Conservation (phyloP, 2,888 invertebrate species). For the Chloromyia formosa region DNA sequence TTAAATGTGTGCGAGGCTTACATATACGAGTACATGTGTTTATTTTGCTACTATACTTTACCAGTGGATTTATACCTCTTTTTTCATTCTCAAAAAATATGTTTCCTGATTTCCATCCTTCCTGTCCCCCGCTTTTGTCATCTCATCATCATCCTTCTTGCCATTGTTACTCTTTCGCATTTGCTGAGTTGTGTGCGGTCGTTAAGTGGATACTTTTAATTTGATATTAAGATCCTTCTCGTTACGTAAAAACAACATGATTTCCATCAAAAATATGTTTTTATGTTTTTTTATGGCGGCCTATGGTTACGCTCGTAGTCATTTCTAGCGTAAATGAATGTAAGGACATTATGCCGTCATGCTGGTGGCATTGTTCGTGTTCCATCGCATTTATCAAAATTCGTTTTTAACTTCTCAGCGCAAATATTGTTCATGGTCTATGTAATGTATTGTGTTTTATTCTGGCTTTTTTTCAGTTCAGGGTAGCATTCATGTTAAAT, state of each 20-base stretch:
- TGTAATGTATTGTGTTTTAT: neutral
- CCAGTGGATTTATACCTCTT: constrained; percentile 7
- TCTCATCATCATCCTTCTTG: neutral
- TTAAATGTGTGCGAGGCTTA: neutral
- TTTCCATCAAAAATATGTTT: constrained; percentile 22
- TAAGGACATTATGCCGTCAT: neutral
- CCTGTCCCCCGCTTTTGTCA: no score
- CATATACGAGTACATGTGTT: neutral
- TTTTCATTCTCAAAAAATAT: constrained; percentile 7
- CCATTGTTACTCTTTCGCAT: neutral
- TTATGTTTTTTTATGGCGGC: neutral
- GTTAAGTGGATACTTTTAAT: constrained; percentile 12
- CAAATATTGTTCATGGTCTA: neutral
- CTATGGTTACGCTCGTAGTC: neutral
- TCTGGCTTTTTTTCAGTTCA: no score
- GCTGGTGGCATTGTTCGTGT: constrained; percentile 1
- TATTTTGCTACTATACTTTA: neutral
- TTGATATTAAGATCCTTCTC: constrained; percentile 21
- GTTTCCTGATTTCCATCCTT: neutral
- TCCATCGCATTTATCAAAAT: constrained; percentile 19
- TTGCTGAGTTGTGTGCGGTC: neutral
- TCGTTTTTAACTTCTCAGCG: neutral
- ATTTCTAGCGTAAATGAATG: neutral
- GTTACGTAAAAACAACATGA: constrained; percentile 20
- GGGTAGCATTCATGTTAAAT: neutral